Conservation (phyloP, 2,797 vertebrate species). For the Sebastes hubbsi region DNA sequence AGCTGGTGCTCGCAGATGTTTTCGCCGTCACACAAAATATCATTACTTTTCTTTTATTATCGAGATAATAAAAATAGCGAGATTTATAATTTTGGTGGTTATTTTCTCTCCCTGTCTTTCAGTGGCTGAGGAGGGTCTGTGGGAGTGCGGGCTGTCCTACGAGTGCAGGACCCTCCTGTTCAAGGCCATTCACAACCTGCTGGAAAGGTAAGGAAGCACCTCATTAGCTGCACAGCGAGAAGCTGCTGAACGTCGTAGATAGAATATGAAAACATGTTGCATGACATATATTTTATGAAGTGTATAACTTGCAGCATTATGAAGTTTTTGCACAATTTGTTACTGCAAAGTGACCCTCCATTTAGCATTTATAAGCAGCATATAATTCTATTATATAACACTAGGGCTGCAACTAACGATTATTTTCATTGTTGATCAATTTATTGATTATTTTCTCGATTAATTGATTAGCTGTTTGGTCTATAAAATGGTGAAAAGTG, state of each 20-base stretch:
- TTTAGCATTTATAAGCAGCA: neutral
- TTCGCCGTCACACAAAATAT: slow-evolving; percentile 23
- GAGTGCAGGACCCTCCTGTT: slow-evolving; percentile 98
- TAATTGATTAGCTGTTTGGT: too few relatives aligned
- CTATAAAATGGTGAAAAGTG: too few relatives aligned
- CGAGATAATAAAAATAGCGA: slow-evolving; percentile 3
- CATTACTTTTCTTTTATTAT: neutral
- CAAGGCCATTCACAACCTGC: slow-evolving; percentile 97
- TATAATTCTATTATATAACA: neutral
- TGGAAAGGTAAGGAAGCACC: slow-evolving; percentile 89
- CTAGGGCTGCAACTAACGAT: too few relatives aligned
- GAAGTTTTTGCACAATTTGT: neutral
- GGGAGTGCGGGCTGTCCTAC: slow-evolving; percentile 97
- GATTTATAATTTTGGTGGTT: neutral
- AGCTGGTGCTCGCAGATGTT: slow-evolving; percentile 52
- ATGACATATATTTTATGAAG: neutral
- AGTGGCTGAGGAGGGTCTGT: slow-evolving; percentile 96
- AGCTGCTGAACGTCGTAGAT: neutral
- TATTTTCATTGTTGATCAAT: too few relatives aligned
- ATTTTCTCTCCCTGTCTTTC: slow-evolving; percentile 53
- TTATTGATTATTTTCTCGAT: too few relatives aligned
- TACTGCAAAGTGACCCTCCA: neutral
- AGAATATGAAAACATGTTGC: neutral
- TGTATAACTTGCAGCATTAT: neutral
- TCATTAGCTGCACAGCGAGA: neutral